Evolutionary conservation across 2,797 vertebrate genomes (phyloP).

Genomic region (Threskiornis aethiopicus): DNA sequence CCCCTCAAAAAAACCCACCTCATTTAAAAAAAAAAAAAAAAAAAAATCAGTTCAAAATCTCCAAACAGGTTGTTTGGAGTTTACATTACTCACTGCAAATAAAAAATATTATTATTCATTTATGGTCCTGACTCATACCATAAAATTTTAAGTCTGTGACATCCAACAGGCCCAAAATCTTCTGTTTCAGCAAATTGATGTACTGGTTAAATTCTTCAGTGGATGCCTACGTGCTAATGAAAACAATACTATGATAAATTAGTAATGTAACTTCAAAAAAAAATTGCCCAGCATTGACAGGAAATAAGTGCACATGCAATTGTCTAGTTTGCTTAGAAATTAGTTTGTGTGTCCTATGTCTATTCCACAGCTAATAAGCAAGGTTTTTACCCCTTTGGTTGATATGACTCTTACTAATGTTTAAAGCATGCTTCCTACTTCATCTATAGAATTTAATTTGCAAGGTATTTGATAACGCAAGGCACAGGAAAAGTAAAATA

Average conservation of each 20-base stretch:
- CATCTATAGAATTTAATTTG: background rate
- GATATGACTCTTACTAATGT: background rate
- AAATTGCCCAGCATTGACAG: background rate
- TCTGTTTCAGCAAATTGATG: background rate
- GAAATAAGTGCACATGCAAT: background rate
- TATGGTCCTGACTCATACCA: background rate
- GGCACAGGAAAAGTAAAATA: background rate
- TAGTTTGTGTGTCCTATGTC: background rate
- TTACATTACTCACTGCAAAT: background rate
- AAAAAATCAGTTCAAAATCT: background rate
- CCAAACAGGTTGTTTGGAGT: background rate
- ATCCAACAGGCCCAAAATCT: background rate
- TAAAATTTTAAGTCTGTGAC: background rate
- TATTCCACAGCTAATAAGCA: background rate
- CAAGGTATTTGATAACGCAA: background rate
- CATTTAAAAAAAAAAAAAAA: background rate
- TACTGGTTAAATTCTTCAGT: background rate
- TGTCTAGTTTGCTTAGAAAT: background rate
- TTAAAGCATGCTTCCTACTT: background rate
- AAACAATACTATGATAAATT: background rate
- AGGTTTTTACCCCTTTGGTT: background rate
- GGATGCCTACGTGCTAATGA: background rate
- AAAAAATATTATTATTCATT: background rate
- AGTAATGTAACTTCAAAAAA: background rate
- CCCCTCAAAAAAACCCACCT: fast-evolving